A percentile compares a stretch with the other conserved stretches of the same genome.
These are phyloP conservation scores for Anarhynchus alexandrinus DNA, from an alignment of 2,113 vertebrate species.

Conservation along the genomic window DNA sequence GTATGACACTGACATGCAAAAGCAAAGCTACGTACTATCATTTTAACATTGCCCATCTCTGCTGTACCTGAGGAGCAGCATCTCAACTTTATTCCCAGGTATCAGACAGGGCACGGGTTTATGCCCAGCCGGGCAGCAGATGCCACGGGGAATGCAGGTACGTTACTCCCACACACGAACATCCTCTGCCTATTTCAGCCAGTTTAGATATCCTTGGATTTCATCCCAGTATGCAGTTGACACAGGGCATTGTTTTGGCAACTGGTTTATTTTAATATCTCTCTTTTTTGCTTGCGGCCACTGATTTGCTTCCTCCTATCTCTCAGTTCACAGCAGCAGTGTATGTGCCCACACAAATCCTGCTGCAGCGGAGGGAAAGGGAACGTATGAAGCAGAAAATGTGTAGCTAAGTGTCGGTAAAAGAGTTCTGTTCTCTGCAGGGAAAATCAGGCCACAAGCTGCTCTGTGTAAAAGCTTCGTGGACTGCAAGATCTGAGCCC, in stretches of 20 bases:
- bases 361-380: background rate
- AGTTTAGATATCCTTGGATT: background rate
- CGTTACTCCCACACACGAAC: background rate
- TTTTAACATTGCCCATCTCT: background rate
- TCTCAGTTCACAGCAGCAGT: background rate
- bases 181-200: background rate
- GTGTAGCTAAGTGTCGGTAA: background rate
- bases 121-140: background rate
- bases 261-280: background rate
- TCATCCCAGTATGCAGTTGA: background rate
- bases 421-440: slow-evolving; percentile 35
- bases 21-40: background rate
- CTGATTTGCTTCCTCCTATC: background rate
- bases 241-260: background rate
- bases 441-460: slow-evolving; percentile 63
- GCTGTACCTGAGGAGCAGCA: background rate
- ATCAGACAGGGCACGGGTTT: background rate
- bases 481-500: slow-evolving; percentile 2
- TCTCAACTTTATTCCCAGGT: background rate
- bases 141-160: background rate
- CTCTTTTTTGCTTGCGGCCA: background rate
- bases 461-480: slow-evolving; percentile 33
- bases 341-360: background rate
- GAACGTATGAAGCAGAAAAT: background rate
- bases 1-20: background rate